These are phyloP conservation scores for Passerina amoena DNA, from an alignment of 2,113 vertebrate species.

Conservation along the genomic window DNA sequence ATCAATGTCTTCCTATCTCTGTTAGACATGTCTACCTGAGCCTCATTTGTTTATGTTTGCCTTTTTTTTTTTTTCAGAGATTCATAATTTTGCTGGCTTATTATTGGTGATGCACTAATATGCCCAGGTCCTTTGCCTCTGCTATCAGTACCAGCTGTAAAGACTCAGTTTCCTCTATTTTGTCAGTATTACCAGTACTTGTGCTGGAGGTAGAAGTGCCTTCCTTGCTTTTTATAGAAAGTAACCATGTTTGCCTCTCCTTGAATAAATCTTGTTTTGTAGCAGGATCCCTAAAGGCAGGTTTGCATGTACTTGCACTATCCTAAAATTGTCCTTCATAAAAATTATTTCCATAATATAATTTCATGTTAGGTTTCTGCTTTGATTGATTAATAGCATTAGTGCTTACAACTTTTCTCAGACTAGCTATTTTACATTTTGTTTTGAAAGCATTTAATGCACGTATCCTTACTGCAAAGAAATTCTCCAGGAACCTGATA, in stretches of 20 bases:
- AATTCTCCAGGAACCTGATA: neutral
- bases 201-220: neutral
- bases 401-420: neutral
- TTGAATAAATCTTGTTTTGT: neutral
- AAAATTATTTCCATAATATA: neutral
- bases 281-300: neutral
- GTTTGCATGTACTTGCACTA: neutral
- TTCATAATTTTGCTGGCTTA: neutral
- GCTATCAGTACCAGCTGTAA: neutral
- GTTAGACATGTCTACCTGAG: neutral
- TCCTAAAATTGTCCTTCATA: neutral
- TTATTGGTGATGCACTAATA: neutral
- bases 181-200: neutral
- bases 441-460: neutral
- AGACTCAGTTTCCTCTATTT: neutral
- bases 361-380: neutral
- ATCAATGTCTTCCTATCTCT: neutral
- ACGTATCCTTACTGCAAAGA: neutral
- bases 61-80: neutral
- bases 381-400: neutral
- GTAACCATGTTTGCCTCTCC: neutral
- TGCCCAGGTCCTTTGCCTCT: neutral
- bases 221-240: neutral
- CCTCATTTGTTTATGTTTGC: neutral
- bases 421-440: neutral